These are phyloP conservation scores for Hippoglossus stenolepis DNA, from an alignment of 2,113 vertebrate species.

Conservation along the genomic window DNA sequence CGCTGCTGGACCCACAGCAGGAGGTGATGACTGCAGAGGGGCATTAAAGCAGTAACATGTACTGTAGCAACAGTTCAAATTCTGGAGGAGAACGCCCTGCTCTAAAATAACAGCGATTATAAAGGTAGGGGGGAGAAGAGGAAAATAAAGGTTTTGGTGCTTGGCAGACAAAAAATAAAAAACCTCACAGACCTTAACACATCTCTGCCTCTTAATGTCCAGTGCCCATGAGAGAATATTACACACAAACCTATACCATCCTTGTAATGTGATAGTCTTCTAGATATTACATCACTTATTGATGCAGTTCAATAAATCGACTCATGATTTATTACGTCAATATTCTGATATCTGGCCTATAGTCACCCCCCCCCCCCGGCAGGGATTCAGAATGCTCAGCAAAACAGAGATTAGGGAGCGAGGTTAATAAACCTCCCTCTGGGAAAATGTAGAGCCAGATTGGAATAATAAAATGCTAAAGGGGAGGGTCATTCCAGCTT, in stretches of 20 bases:
- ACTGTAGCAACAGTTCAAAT: too few relatives aligned
- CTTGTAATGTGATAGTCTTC: too few relatives aligned
- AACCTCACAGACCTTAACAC: constrained; percentile 9
- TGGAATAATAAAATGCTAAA: constrained; percentile 13
- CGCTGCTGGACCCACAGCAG: constrained; percentile 24
- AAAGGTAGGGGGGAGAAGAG: constrained; percentile 1
- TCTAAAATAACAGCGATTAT: too few relatives aligned
- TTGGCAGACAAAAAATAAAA: constrained; percentile 19
- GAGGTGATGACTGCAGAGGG: background rate
- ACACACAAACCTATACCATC: too few relatives aligned
- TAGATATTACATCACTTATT: too few relatives aligned
- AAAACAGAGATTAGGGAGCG: background rate
- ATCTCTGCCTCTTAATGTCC: too few relatives aligned
- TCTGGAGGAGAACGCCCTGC: too few relatives aligned
- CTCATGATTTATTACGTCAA: too few relatives aligned
- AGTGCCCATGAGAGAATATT: too few relatives aligned
- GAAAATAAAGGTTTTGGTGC: constrained; percentile 32
- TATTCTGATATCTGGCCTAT: too few relatives aligned
- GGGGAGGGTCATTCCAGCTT: background rate
- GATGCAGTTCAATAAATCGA: too few relatives aligned
- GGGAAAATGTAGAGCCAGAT: background rate
- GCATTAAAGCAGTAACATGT: too few relatives aligned
- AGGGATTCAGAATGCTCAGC: background rate
- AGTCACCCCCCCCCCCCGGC: background rate
- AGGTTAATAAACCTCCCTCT: background rate